Base-by-base conservation (phyloP, 2,113 vertebrate species). In the Lepisosteus osseus region DNA sequence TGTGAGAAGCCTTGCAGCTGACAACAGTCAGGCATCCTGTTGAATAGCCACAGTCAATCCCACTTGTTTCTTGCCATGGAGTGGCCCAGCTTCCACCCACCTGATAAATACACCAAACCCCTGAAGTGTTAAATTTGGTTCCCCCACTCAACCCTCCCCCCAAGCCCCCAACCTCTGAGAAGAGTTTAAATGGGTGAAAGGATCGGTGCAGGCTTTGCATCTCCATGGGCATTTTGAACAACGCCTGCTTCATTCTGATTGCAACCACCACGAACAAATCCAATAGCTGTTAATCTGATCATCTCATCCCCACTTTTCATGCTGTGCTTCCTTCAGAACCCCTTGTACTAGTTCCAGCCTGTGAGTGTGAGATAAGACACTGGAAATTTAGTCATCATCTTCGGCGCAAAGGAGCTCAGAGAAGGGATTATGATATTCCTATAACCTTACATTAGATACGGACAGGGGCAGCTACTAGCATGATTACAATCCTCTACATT, bases 361-460 rank as follows among this genome's bases (percentile, higher is more conserved):
- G 95, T 88, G 92, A 95, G 92, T 90, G 92, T 95, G 95, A 93
- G 95, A 99, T 98, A 97, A 97, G 96, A 96, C 95, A 96, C 92
- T 95, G 93, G 93, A 94, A 95, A 96, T 96, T 94, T 95, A 97
- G 94, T 96, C 94, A 94, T 97, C 95, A 95, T 90, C 91, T 94
- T 92, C 84, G 72, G 86, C 85, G 90, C 78, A 90, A 94, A 94
- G 89, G 86, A 91, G 94, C 93, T 95, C 91, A 94, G 92, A 86
- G 91, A 90, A 91, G 91, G 94, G 95, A 97, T 97, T 98, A 96
- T 90, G 94, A 91, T 93, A 92, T 94, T 94, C 90, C 90, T 93
- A 93, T 94, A 95, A 95, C 94, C 94, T 95, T 92, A 92, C 93
- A 98, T 95, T 95, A 94, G 93, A 94, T 93, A 95, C 85, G 92